Conservation (phyloP, 2,797 vertebrate species). For the Simalia tracyae region DNA sequence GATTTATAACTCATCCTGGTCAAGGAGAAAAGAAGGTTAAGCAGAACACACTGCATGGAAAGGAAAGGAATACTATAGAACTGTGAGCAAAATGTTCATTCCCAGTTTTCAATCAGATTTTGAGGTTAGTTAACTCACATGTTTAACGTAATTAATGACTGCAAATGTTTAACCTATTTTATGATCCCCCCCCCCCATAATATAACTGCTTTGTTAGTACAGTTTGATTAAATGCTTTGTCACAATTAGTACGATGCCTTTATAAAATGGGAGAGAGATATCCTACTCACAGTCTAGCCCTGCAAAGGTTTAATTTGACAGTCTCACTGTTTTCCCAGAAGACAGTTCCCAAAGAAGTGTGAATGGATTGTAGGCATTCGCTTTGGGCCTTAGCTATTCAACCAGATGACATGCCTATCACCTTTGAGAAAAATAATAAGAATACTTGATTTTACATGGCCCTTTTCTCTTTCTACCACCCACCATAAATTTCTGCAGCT, state of each 20-base stretch:
- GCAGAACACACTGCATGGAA: background rate
- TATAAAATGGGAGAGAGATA: background rate
- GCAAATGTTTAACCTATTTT: background rate
- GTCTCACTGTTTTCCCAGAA: background rate
- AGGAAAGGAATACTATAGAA: background rate
- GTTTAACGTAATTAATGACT: background rate
- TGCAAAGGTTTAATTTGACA: background rate
- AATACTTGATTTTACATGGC: background rate
- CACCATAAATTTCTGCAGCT: background rate
- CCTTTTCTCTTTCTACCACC: background rate
- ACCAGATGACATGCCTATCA: background rate
- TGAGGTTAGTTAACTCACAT: background rate
- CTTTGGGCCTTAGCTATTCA: background rate
- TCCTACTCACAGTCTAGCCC: background rate
- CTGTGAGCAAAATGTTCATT: background rate
- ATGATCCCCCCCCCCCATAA: background rate
- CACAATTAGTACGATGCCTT: slow-evolving; percentile 16
- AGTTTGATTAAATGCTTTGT: slow-evolving; percentile 10
- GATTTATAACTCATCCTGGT: background rate
- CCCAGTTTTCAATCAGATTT: background rate
- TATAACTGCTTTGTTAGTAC: background rate
- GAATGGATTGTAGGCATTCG: background rate
- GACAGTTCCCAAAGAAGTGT: background rate
- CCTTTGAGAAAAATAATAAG: background rate
- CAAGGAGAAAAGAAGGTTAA: slow-evolving; percentile 3